Percentiles rank a stretch among this genome's conserved stretches.
These are phyloP conservation scores for Arge pagana DNA, from an alignment of 2,888 invertebrate genomes.

Conservation along the genomic window DNA sequence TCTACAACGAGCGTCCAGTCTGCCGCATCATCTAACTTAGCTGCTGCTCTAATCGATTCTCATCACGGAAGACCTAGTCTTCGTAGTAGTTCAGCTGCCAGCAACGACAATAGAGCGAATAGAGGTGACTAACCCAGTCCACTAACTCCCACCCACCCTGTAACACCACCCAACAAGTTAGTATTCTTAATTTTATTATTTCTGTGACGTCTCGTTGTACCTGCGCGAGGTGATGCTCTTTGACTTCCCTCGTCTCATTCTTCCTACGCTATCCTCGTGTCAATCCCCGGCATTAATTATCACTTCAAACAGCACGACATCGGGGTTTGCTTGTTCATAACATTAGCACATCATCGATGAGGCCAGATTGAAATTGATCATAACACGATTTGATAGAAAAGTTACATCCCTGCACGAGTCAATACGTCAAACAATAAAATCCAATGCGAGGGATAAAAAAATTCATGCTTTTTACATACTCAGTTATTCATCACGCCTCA, in stretches of 20 bases:
- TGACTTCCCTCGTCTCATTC: too few relatives aligned
- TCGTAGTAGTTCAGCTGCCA: slow-evolving; percentile 48
- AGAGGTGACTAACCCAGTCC: slow-evolving; percentile 52
- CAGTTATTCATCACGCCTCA: not conserved
- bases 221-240: slow-evolving; percentile 17
- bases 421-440: too few relatives aligned
- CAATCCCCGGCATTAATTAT: too few relatives aligned
- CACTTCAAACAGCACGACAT: too few relatives aligned
- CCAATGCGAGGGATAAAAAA: too few relatives aligned
- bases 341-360: too few relatives aligned
- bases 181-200: slow-evolving; percentile 37
- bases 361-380: too few relatives aligned
- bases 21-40: slow-evolving; percentile 62
- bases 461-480: too few relatives aligned
- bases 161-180: slow-evolving; percentile 46
- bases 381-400: too few relatives aligned
- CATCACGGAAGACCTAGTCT: slow-evolving; percentile 57
- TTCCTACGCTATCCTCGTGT: too few relatives aligned
- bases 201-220: slow-evolving; percentile 22
- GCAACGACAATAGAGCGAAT: slow-evolving; percentile 54
- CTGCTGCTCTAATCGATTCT: slow-evolving; percentile 65
- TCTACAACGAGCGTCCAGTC: slow-evolving; percentile 56
- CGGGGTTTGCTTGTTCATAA: too few relatives aligned
- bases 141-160: slow-evolving; percentile 45
- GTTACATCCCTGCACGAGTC: too few relatives aligned